Conservation (phyloP, 2,113 vertebrate species). For the Cinclus cinclus region DNA sequence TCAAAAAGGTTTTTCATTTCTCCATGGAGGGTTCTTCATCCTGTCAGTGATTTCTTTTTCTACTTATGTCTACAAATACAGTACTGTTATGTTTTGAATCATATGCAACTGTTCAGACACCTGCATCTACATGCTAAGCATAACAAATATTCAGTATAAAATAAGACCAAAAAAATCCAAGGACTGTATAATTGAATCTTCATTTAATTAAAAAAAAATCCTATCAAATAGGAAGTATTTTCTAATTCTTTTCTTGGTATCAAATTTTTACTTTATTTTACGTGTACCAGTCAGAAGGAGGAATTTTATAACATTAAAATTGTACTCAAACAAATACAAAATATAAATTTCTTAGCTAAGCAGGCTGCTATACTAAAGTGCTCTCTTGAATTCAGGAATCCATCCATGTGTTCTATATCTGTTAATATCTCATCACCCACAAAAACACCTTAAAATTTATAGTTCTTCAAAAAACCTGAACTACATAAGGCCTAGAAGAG, state of each 20-base stretch:
- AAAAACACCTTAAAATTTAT: not conserved
- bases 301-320: not conserved
- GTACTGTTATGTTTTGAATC: not conserved
- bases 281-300: not conserved
- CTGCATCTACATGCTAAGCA: not conserved
- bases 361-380: not conserved
- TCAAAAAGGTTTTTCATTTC: not conserved
- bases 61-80: not conserved
- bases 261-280: not conserved
- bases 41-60: not conserved
- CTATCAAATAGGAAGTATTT: not conserved
- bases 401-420: not conserved
- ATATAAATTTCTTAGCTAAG: not conserved
- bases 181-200: not conserved
- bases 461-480: not conserved
- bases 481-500: not conserved
- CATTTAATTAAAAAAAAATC: not conserved
- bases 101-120: not conserved
- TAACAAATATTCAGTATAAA: not conserved
- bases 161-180: not conserved
- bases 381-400: not conserved
- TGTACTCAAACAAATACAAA: not conserved
- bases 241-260: not conserved
- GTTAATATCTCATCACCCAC: not conserved
- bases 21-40: not conserved